Evolutionary conservation across 1,140 invertebrate species (phyloP), one percentile per base, ranked within the genome.

Genomic region (Nilaparvata lugens): DNA sequence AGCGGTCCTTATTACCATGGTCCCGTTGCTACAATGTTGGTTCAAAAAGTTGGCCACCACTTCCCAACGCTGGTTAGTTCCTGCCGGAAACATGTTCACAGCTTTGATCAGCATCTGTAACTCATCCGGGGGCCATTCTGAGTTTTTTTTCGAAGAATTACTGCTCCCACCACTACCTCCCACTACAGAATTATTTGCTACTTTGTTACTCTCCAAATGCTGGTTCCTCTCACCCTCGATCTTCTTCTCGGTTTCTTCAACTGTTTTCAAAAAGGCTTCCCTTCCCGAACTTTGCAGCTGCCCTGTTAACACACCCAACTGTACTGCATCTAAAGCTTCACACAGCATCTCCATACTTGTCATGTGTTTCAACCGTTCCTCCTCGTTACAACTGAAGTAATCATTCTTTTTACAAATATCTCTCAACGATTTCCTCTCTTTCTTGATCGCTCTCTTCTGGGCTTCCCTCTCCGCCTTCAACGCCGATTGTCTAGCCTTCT

Each of bases 41-140:
- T 94, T 95, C 14, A 98, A 86, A 72, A 95, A 98, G 70, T 93
- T 93, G 0, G 95, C 91, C 2, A 98, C 91, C 0, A 96, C 93
- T 61, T 97, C 94, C 95, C 95, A 98, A 66, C 93, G 81, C 70
- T 96, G 89, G 73, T 86, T 90, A 0, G 95, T 98, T 14, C 96
- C 95, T 43, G 94, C 93, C 0, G 96, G 95, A 73, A 97, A 98
- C 2, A 98, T 71, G 77, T 97, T 97, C 0, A 97, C 93, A 35
- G 91, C 94, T 74, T 98, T 98, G 18, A 97, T 95, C 1, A 98
- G 78, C 16, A 95, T 72, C 66, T 94, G 89, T 0, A 93, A 76
- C 67, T 98, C 93, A 56, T 82, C 81, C 54, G 83, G 80, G 18
- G 77, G 82, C 95, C 95, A 98, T 19, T 73, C 59, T 78, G 78